phyloP scores from a whole-genome alignment of 2,797 vertebrate genomes.

The Halcyon leucocephala region DNA sequence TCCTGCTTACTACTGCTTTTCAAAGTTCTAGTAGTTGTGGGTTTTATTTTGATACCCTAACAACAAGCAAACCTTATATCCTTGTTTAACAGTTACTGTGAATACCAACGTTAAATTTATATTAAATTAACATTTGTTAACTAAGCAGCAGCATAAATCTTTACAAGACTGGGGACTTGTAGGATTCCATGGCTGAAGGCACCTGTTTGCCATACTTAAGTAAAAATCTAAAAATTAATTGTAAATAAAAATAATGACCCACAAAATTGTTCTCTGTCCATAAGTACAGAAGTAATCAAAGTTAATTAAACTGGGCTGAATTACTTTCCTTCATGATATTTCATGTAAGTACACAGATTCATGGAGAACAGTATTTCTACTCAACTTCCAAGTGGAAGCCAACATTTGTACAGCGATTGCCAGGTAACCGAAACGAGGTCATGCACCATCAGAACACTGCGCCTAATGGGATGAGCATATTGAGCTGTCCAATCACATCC shows the following conservation, averaged over 20 bases:
- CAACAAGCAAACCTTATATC: neutral
- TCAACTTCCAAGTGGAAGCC: neutral
- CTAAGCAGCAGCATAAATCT: neutral
- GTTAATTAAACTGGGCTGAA: neutral
- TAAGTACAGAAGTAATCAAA: neutral
- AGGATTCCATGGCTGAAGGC: neutral
- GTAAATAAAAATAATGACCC: neutral
- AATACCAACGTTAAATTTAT: neutral
- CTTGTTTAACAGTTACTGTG: neutral
- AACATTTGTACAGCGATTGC: neutral
- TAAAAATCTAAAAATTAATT: neutral
- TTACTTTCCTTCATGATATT: neutral
- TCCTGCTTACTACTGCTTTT: neutral
- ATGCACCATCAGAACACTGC: neutral
- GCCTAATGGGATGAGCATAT: neutral
- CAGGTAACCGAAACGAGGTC: conserved; percentile 18
- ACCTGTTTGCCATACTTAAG: neutral
- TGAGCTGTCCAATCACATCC: neutral
- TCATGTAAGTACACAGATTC: neutral
- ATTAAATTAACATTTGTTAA: neutral
- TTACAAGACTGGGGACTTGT: neutral
- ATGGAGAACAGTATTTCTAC: neutral
- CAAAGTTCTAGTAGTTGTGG: neutral
- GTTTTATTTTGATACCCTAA: neutral
- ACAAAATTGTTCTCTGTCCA: neutral